Base-by-base conservation (phyloP, 2,888 invertebrate species). In the Imbricaverruca yamaguchii region DNA sequence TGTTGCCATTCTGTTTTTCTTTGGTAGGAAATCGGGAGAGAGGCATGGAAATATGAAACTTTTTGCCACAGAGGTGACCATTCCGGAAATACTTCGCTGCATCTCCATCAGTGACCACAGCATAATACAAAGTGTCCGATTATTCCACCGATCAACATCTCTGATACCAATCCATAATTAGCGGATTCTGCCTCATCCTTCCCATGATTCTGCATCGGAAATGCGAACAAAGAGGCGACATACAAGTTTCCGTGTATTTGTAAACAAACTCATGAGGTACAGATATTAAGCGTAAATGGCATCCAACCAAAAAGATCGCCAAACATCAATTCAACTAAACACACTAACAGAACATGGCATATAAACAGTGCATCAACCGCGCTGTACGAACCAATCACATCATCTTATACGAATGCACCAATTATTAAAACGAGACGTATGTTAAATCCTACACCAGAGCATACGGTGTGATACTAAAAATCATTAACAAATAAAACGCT, bases 201-300 rank as follows among this genome's bases (percentile, higher is more conserved):
- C 39, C 39, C 39, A 39, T 39, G 39, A 39, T 39, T 39, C 39
- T 39, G 39, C 39, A 4, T 4, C 39, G 39, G 39, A 39, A 4
- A 39, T 4, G 4, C 4, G 39, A 39, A 39, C 39, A 39, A 39
- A 1, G 39, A 39, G 39, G 39, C 39, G 9, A 12, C n/a, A 13
- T 25, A 23, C 3, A 67, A 67, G 12, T 67, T 67, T 67, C 12
- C 67, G 67, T 67, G n/a, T 67, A 67, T 67, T 67, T 23, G 67
- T 67, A 67, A 25, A 67, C 67, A 25, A 67, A 67, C 67, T 67
- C 67, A 67, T 67, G 67, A 67, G 67, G 67, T 67, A 67, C 67
- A 67, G 67, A 67, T 67, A 23, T 23, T 67, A 67, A 67, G 67
- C 67, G 67, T 67, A 67, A 67, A 25, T 67, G 25, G 25, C 67